Conservation (phyloP, 1,140 invertebrate genomes). For the Euwallacea fornicatus region DNA sequence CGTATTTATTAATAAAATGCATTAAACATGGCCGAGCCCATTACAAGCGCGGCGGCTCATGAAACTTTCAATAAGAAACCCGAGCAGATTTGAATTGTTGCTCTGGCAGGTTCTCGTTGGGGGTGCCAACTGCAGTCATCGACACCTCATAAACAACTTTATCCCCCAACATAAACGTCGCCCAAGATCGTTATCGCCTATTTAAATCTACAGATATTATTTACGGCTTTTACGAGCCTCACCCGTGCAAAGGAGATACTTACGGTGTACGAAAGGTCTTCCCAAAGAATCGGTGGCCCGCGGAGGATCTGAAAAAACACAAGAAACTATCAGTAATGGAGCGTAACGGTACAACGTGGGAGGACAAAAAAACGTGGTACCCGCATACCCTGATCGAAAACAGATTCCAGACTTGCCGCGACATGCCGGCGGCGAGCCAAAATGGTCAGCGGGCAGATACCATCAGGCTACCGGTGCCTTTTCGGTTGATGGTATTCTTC, state of each 20-base stretch:
- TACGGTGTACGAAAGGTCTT: background rate
- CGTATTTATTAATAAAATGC: conserved; percentile 3
- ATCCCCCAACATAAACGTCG: background rate
- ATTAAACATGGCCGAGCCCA: background rate
- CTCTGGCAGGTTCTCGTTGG: background rate
- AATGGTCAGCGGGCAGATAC: conserved; percentile 31
- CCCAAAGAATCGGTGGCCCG: no score
- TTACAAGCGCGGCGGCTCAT: background rate
- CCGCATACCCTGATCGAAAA: conserved; percentile 19
- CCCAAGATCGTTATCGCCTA: conserved; percentile 9
- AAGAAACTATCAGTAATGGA: no score
- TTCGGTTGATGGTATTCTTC: conserved; percentile 11
- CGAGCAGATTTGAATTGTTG: background rate
- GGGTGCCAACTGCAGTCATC: background rate
- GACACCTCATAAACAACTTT: conserved; percentile 11
- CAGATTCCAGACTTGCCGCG: conserved; percentile 24
- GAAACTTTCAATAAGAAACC: background rate
- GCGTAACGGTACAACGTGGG: conserved; percentile 9
- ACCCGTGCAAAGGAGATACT: background rate
- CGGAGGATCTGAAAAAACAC: no score
- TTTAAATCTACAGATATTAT: conserved; percentile 2
- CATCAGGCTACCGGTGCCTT: conserved; percentile 33
- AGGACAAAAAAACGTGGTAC: conserved; percentile 21
- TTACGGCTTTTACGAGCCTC: no score
- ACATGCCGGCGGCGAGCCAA: conserved; percentile 21